Percentiles rank a stretch among this genome's conserved stretches.
Evolutionary conservation across 2,113 vertebrate species (phyloP).

Genomic region (Myxocyprinus asiaticus): DNA sequence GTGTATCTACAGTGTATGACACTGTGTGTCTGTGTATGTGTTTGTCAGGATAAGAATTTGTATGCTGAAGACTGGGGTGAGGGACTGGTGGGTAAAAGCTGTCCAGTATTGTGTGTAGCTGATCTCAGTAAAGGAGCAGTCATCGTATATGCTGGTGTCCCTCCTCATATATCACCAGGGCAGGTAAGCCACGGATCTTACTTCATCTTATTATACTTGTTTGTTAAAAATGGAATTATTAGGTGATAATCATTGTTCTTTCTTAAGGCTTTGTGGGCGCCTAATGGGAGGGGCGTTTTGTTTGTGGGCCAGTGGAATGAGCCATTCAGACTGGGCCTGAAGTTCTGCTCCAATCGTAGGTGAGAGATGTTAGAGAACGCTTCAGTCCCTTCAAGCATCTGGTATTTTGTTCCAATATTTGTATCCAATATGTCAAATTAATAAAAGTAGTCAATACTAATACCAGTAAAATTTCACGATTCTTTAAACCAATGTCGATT

Average conservation of each 20-base stretch:
- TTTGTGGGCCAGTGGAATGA: constrained; percentile 77
- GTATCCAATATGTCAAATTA: too few species aligned
- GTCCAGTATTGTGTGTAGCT: constrained; percentile 70
- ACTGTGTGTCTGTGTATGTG: neutral
- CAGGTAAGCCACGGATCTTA: constrained; percentile 63
- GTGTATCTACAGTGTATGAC: neutral
- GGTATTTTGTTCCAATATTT: too few species aligned
- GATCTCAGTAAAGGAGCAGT: constrained; percentile 59
- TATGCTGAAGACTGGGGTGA: constrained; percentile 80
- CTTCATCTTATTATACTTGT: neutral
- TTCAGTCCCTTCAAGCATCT: too few species aligned
- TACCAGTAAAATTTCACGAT: too few species aligned
- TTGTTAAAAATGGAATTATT: neutral
- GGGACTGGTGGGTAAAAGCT: constrained; percentile 68
- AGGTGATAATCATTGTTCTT: neutral
- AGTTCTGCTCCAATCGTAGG: constrained; percentile 79
- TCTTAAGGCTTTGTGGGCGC: constrained; percentile 72
- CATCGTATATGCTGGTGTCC: constrained; percentile 62
- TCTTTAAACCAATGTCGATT: too few species aligned
- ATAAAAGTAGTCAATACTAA: too few species aligned
- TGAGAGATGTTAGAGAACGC: constrained; percentile 39
- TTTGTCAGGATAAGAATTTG: constrained; percentile 66
- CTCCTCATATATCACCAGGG: constrained; percentile 72
- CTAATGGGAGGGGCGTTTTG: constrained; percentile 58
- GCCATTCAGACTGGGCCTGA: constrained; percentile 78